Evolutionary conservation across 2,113 vertebrate species (phyloP).

Genomic region (Oenanthe melanoleuca): DNA sequence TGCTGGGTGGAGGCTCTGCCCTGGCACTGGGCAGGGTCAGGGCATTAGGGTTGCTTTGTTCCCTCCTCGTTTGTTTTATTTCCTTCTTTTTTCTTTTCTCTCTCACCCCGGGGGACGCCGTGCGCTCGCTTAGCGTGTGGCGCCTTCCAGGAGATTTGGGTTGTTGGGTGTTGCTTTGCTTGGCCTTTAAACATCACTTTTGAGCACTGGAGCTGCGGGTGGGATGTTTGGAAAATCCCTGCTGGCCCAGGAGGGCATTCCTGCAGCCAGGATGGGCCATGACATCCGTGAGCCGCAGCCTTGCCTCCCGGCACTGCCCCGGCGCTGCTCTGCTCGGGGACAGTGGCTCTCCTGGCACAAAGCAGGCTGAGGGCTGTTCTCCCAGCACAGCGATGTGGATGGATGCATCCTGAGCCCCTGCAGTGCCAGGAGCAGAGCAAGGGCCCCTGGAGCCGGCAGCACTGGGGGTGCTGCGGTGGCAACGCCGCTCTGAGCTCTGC

Average conservation of each 20-base stretch:
- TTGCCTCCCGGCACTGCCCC: accelerated
- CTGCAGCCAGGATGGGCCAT: accelerated
- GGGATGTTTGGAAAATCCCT: background rate
- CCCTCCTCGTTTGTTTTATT: background rate
- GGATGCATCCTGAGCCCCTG: background rate
- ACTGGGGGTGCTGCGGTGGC: background rate
- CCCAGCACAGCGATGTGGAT: background rate
- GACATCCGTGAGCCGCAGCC: background rate
- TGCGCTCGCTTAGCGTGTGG: background rate
- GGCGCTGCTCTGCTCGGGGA: accelerated
- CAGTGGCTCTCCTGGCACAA: accelerated
- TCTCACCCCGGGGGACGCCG: accelerated
- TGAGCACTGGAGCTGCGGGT: accelerated
- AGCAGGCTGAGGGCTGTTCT: background rate
- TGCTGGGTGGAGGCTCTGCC: background rate
- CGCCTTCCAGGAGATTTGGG: background rate
- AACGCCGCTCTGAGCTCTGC: accelerated
- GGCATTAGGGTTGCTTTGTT: background rate
- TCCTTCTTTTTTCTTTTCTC: background rate
- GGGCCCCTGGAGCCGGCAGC: accelerated
- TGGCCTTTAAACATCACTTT: background rate
- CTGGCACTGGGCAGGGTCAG: background rate
- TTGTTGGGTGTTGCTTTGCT: background rate
- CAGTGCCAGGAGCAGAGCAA: accelerated
- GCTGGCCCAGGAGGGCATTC: background rate